Percentiles rank a stretch among this genome's conserved stretches.
These are phyloP conservation scores for Haemorhous mexicanus DNA, from an alignment of 2,113 vertebrate genomes.

Conservation along the genomic window DNA sequence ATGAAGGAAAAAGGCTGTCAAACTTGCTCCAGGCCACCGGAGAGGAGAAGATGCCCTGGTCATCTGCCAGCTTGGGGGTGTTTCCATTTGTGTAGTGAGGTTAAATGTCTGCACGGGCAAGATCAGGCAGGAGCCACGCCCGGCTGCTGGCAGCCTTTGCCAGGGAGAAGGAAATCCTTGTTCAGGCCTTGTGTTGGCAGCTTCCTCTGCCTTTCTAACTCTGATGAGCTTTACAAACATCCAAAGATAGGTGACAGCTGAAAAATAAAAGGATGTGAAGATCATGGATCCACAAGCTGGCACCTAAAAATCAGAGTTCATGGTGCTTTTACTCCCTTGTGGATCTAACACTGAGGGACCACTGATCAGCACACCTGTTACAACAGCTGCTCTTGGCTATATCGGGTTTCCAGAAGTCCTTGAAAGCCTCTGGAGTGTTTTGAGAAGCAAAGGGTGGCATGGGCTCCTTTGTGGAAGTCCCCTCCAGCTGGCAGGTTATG, in stretches of 20 bases:
- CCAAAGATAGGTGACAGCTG: neutral
- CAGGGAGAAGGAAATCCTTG: neutral
- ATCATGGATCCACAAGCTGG: neutral
- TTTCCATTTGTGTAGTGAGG: neutral
- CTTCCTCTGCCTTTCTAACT: neutral
- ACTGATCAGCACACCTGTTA: neutral
- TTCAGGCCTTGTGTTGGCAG: neutral
- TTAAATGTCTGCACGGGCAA: rapidly evolving
- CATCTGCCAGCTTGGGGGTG: neutral
- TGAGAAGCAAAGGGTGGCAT: neutral
- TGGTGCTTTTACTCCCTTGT: neutral
- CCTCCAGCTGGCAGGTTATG: slow-evolving; percentile 28
- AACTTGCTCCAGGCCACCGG: rapidly evolving
- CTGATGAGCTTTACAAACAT: neutral
- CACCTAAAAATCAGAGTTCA: neutral
- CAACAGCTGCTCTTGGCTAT: slow-evolving; percentile 16
- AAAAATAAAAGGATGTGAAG: neutral
- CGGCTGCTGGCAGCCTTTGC: neutral
- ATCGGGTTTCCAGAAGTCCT: slow-evolving; percentile 52
- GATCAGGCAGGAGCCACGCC: neutral
- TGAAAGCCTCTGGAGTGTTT: slow-evolving; percentile 16
- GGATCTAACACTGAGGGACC: neutral
- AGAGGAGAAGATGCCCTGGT: neutral
- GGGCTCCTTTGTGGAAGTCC: neutral
- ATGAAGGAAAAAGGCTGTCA: neutral